phyloP scores from a whole-genome alignment of 35 echinoderm and acorn worm genomes.

The Eucidaris tribuloides region DNA sequence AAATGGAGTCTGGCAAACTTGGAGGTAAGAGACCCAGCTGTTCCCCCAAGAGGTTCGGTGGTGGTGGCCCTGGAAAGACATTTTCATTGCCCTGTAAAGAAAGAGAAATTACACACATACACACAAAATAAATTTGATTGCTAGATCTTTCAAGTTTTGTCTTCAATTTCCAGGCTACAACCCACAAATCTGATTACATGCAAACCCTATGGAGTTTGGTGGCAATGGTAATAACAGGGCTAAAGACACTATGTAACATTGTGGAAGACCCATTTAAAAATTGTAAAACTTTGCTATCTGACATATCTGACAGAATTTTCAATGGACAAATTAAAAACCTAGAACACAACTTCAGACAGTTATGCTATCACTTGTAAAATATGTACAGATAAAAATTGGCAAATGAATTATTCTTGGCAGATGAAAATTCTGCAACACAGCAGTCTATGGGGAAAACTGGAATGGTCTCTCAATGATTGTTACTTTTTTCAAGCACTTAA shows the following conservation, averaged over 20 bases:
- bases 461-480: no score
- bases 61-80: background rate
- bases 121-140: background rate
- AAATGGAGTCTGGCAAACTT: conserved; percentile 17
- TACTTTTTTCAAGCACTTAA: no score
- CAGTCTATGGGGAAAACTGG: no score
- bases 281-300: no score
- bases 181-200: background rate
- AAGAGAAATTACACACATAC: background rate
- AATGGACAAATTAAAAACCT: no score
- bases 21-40: background rate
- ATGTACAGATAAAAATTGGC: no score
- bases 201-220: background rate
- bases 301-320: no score
- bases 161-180: background rate
- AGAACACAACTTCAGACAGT: no score
- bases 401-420: no score
- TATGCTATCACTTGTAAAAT: no score
- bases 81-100: background rate
- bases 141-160: background rate
- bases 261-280: no score
- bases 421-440: no score
- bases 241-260: background rate
- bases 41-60: conserved; percentile 35
- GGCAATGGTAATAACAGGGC: background rate